Conservation (phyloP, 2,888 invertebrate genomes). For the Mystacides longicornis region DNA sequence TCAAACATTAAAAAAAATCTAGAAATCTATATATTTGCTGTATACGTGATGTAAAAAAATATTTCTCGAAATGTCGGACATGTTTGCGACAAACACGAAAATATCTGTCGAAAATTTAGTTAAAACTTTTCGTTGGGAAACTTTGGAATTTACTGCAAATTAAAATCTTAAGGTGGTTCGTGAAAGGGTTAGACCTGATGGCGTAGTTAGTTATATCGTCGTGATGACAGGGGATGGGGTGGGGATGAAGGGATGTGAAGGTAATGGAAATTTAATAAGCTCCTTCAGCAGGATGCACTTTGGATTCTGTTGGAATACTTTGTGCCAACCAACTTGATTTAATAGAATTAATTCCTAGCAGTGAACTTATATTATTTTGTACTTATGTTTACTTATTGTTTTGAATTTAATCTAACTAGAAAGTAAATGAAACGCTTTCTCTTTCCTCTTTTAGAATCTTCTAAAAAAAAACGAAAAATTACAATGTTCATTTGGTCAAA, state of each 20-base stretch:
- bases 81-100: not conserved
- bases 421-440: no score
- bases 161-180: not conserved
- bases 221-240: not conserved
- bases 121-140: not conserved
- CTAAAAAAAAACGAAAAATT: no score
- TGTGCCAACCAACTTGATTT: no score
- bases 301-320: not conserved
- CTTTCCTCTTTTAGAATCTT: no score
- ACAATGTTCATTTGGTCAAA: no score
- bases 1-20: not conserved
- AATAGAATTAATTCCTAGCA: no score
- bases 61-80: not conserved
- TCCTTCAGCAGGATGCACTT: not conserved
- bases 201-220: not conserved
- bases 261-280: conserved; percentile 25
- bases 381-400: no score
- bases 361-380: no score
- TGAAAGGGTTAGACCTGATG: conserved; percentile 1
- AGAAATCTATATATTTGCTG: not conserved
- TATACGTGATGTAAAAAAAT: not conserved
- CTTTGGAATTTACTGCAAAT: conserved; percentile 1
- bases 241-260: conserved; percentile 23
- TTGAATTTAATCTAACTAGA: no score
- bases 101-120: not conserved